Evolutionary conservation across 2,888 invertebrate species (phyloP).

Genomic region (Epirrhoe tristata): DNA sequence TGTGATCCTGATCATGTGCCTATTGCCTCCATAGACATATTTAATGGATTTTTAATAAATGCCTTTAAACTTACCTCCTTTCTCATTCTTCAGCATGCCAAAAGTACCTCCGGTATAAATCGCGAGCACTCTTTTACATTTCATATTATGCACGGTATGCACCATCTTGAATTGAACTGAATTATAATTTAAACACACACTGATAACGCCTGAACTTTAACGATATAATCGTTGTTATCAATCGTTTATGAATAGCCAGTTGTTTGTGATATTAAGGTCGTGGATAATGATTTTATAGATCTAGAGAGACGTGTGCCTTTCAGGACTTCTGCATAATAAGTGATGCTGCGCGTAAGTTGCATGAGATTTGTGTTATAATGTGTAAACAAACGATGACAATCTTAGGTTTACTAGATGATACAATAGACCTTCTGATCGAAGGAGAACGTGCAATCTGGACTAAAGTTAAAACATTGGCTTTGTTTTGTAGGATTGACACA

Average conservation of each 20-base stretch:
- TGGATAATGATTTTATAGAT: not conserved
- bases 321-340: not conserved
- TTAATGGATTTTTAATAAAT: no score
- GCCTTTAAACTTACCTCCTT: constrained; percentile 87
- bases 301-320: not conserved
- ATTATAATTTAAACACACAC: not conserved
- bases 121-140: constrained; percentile 61
- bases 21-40: no score
- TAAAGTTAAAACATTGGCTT: no score
- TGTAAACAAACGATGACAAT: no score
- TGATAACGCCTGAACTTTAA: constrained; percentile 11
- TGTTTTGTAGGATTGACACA: no score
- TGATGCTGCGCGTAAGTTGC: not conserved
- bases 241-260: not conserved
- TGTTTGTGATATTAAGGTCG: constrained; percentile 9
- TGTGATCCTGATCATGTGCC: no score
- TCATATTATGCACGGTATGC: constrained; percentile 48
- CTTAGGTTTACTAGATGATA: no score
- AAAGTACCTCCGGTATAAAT: constrained; percentile 99
- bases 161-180: constrained; percentile 53
- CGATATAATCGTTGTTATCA: constrained; percentile 4
- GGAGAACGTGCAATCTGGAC: no score
- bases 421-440: no score
- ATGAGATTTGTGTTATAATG: not conserved
- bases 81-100: constrained; percentile 94